Evolutionary conservation across 2,113 vertebrate species (phyloP).

Genomic region (Perca flavescens): DNA sequence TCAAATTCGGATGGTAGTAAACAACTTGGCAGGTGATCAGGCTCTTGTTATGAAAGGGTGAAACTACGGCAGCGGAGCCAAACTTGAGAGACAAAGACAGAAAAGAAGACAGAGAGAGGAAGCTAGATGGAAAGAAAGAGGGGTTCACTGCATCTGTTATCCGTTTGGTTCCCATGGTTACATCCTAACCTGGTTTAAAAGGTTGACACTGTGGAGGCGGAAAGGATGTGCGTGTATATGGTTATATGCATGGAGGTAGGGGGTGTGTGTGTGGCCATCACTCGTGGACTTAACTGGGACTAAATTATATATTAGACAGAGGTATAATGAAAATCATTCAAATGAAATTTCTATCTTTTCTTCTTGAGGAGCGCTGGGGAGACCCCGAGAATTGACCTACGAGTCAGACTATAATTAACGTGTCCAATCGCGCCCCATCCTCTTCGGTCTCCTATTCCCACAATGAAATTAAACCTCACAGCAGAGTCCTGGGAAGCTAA

Average conservation of each 20-base stretch:
- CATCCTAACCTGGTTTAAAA: conserved; percentile 82
- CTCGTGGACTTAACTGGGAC: conserved; percentile 74
- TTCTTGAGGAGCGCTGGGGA: conserved; percentile 67
- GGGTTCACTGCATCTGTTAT: conserved; percentile 53
- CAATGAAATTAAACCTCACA: conserved; percentile 77
- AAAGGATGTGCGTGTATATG: conserved; percentile 23
- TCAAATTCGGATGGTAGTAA: conserved; percentile 71
- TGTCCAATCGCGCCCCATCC: conserved; percentile 68
- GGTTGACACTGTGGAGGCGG: conserved; percentile 69
- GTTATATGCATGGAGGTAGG: conserved; percentile 14
- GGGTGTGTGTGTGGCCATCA: conserved; percentile 43
- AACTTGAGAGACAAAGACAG: conserved; percentile 59
- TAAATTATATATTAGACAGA: conserved; percentile 83
- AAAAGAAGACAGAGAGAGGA: conserved; percentile 53
- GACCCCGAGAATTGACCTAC: conserved; percentile 79
- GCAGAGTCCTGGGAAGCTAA: conserved; percentile 67
- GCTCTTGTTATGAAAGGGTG: conserved; percentile 66
- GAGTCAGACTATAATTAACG: conserved; percentile 82
- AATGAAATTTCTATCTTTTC: conserved; percentile 79
- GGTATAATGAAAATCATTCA: conserved; percentile 81
- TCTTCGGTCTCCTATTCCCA: conserved; percentile 72
- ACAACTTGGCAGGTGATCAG: conserved; percentile 73
- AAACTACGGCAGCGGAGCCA: conserved; percentile 18
- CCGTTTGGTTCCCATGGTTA: conserved; percentile 80
- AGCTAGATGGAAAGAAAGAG: conserved; percentile 26